Percentiles rank a stretch among this genome's conserved stretches.
Evolutionary conservation across 2,888 invertebrate species (phyloP).

Genomic region (Athripsodes cinereus): DNA sequence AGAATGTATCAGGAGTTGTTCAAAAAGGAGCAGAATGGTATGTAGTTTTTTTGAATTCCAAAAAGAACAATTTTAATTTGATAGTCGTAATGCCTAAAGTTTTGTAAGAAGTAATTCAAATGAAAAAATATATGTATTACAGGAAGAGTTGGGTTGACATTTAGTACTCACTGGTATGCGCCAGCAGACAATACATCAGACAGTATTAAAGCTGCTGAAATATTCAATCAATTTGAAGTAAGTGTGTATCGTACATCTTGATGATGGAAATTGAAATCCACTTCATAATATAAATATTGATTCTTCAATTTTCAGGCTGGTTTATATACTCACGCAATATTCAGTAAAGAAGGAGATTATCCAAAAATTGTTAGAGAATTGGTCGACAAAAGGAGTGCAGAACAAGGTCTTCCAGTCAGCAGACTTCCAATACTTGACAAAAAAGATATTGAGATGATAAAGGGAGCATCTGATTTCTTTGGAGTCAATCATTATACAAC

Average conservation of each 20-base stretch:
- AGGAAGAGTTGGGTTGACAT: conserved; percentile 42
- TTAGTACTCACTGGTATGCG: conserved; percentile 37
- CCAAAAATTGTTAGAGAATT: conserved; percentile 52
- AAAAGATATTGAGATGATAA: not conserved
- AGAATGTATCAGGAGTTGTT: conserved; percentile 50
- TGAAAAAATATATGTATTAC: not conserved
- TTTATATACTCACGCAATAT: conserved; percentile 56
- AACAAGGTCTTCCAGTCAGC: conserved; percentile 41
- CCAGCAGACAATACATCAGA: conserved; percentile 29
- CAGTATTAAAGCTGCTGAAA: conserved; percentile 5
- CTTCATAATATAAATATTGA: too few relatives aligned
- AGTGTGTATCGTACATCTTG: not conserved
- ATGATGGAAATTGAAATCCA: too few relatives aligned
- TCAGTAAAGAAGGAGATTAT: conserved; percentile 53
- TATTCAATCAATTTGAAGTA: conserved; percentile 9
- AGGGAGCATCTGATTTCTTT: conserved; percentile 57
- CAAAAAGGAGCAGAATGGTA: conserved; percentile 33
- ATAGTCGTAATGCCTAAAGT: too few relatives aligned
- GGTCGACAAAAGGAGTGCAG: conserved; percentile 49
- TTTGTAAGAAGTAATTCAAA: too few relatives aligned
- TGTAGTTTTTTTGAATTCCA: not conserved
- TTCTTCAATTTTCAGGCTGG: conserved; percentile 39
- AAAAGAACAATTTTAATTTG: too few relatives aligned
- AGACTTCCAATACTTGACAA: not conserved
- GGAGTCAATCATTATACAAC: conserved; percentile 65